Evolutionary conservation across 2,797 vertebrate species (phyloP), one percentile per base, ranked within the genome.

Genomic region (Balearica regulorum): DNA sequence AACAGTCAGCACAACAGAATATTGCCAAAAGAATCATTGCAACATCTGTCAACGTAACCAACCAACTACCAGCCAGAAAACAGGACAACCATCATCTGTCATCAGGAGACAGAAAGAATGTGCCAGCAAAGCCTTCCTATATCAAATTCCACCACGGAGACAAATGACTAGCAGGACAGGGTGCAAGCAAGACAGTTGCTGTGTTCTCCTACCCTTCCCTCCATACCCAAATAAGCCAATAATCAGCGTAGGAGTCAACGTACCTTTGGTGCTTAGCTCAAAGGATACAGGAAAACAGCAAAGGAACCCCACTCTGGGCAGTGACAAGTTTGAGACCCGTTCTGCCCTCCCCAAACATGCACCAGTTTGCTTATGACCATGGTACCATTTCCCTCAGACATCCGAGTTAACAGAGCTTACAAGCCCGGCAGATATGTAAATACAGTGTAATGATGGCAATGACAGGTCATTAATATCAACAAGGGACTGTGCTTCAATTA

Each of bases 31-130:
- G 95, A 97, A 97, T 87, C 95, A 94, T 95, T 97, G 95, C 96
- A 97, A 96, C 93, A 96, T 96, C 88, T 96, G 91, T 95, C 96
- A 94, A 92, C n/a, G 72, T 93, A 94, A 96, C 95, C 91, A 94
- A 86, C 91, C 73, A 69, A 4, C 94, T 65, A 82, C 66, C 89
- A 88, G 95, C 76, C 92, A 96, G 82, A 75, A 94, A 83, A 79
- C 0, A 83, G 80, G 93, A 94, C 79, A 93, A 80, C 41, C 57
- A 2, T 17, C 22, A 60, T 82, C 91, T 77, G 49, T 66, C 91
- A 96, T 9, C 2, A 7, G 35, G 54, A 90, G 41, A 66, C 44
- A 85, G 37, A 55, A 70, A 37, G 70, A 53, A 66, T 5, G 25
- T 41, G 73, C 73, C 48, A 66, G 87, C 55, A 88, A 65, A 75